Base-by-base conservation (phyloP, 2,888 invertebrate species). In the Griposia aprilina region DNA sequence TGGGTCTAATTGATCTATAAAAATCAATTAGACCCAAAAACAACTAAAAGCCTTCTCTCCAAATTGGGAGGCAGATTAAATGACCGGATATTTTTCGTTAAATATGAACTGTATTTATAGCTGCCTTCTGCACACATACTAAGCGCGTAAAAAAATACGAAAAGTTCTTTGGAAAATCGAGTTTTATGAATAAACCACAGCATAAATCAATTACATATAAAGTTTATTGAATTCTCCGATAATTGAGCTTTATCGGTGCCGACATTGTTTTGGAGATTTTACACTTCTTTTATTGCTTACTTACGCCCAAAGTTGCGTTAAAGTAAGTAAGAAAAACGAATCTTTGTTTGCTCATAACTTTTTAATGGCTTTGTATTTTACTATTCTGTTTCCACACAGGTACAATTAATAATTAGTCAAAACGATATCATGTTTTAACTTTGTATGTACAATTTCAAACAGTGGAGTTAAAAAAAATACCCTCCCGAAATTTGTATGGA, bases 11-110 rank as follows among this genome's bases (percentile, higher is more conserved):
- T n/a, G n/a, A n/a, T n/a, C n/a, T n/a, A n/a, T n/a, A n/a, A n/a
- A 26, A 23, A 72, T 41, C 69, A 82, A 81, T 86, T 62, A 66
- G 7, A 75, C 13, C 20, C 13, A 69, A 80, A 45, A 65, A 2
- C 26, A 36, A 3, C 17, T 65, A 60, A 77, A 65, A 48, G 30
- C 23, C 23, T 60, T 80, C 20, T 59, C 11, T 23, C 17, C 10
- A 66, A 36, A 50, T 72, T 81, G 17, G 26, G 10, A 23, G 45
- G 41, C 50, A 7, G 6, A 45, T 48, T 66, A 45, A 52, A 66
- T 36, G 7, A 50, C n/a, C 55, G n/a, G 17, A 55, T 66, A 23
- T 82, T n/a, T 63, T 63, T n/a, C 2, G 20, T 63, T n/a, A 59
- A 45, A 30, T 65, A 41, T 36, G 17, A 68, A 15, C n/a, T 79